phyloP scores from a whole-genome alignment of 2,888 invertebrate species.

The Hirtodrosophila trivittata region DNA sequence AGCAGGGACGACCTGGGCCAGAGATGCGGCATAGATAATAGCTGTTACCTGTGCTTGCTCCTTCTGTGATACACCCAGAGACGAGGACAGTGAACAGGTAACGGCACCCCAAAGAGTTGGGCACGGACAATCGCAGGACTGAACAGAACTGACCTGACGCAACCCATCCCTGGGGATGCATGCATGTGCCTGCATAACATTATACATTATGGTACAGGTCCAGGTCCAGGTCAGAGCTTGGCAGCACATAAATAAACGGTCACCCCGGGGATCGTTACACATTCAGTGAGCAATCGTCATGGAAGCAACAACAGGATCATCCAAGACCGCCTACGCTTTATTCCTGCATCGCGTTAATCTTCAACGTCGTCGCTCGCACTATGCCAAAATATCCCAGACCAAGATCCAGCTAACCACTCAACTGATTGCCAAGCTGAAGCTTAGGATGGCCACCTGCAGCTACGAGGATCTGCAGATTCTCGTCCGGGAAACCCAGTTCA shows the following conservation, averaged over 20 bases:
- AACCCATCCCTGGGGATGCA: background rate
- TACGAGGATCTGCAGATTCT: constrained; percentile 60
- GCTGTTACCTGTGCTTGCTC: constrained; percentile 45
- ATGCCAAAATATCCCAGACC: constrained; percentile 47
- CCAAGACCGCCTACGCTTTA: constrained; percentile 45
- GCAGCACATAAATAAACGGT: constrained; percentile 39
- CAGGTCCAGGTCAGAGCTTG: constrained; percentile 15
- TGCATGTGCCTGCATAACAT: constrained; percentile 20
- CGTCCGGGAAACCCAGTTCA: constrained; percentile 55
- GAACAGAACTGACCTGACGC: constrained; percentile 9
- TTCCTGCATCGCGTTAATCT: constrained; percentile 64
- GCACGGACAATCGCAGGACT: constrained; percentile 48
- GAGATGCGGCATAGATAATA: constrained; percentile 36
- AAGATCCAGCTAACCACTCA: constrained; percentile 55
- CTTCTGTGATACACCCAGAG: background rate
- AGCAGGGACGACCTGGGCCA: background rate
- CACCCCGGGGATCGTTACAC: constrained; percentile 31
- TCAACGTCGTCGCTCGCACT: constrained; percentile 45
- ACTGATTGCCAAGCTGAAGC: constrained; percentile 48
- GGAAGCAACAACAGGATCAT: constrained; percentile 43
- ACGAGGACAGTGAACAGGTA: constrained; percentile 37
- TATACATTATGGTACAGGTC: constrained; percentile 15
- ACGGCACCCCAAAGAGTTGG: constrained; percentile 46
- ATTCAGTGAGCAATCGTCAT: constrained; percentile 50
- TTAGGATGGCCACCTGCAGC: constrained; percentile 47